Percentiles rank a stretch among this genome's conserved stretches.
Evolutionary conservation across 30 jellyfish, hydroid and myxozoan species (phyloP).

Genomic region (Pelagia noctiluca): DNA sequence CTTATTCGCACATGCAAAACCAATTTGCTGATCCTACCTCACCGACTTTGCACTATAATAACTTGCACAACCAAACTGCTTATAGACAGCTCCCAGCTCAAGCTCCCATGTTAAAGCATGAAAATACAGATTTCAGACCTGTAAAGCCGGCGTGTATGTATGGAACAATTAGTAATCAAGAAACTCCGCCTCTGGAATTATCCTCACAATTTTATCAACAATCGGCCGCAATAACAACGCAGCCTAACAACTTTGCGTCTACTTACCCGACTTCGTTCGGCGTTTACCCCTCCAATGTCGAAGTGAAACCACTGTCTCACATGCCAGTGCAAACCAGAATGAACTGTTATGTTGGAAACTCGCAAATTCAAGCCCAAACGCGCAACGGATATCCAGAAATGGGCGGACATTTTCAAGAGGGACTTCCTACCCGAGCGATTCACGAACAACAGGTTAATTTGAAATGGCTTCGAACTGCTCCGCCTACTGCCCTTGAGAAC

Average conservation of each 20-base stretch:
- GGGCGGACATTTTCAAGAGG: conserved; percentile 89
- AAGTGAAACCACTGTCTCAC: conserved; percentile 71
- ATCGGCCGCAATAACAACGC: conserved; percentile 62
- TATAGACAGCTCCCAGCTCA: conserved; percentile 45
- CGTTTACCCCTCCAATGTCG: conserved; percentile 40
- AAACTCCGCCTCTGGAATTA: conserved; percentile 78
- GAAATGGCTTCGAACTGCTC: conserved; percentile 86
- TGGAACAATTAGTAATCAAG: conserved; percentile 62
- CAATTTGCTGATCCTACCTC: conserved; percentile 23
- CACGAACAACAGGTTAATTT: conserved; percentile 84
- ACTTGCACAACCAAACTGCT: conserved; percentile 14
- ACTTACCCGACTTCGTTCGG: conserved; percentile 45
- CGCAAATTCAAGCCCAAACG: conserved; percentile 68
- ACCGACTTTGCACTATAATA: conserved; percentile 26
- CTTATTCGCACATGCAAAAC: conserved; percentile 25
- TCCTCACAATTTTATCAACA: conserved; percentile 71
- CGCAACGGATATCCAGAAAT: conserved; percentile 75
- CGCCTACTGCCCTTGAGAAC: conserved; percentile 86
- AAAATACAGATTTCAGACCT: conserved; percentile 36
- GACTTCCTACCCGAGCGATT: conserved; percentile 83
- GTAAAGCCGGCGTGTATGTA: conserved; percentile 77
- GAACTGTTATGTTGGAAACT: conserved; percentile 55
- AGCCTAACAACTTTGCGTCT: conserved; percentile 47
- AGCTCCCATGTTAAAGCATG: conserved; percentile 47
- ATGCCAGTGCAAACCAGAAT: conserved; percentile 68